Conservation (phyloP, 2,797 vertebrate species). For the Ceryle rudis region DNA sequence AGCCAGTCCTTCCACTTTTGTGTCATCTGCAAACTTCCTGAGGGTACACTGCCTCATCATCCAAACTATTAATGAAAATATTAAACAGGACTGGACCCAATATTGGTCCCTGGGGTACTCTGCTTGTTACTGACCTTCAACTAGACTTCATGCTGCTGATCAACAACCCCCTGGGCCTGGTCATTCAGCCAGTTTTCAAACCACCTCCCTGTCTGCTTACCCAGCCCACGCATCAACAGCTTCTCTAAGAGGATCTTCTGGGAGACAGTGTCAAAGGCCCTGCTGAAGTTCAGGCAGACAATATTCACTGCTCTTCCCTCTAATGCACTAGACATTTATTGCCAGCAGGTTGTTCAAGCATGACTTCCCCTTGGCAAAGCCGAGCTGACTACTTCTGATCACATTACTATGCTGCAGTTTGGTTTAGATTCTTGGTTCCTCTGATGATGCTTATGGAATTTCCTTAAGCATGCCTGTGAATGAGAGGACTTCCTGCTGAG, state of each 20-base stretch:
- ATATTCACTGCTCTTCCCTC: too few species aligned
- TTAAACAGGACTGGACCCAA: not conserved
- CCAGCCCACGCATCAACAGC: not conserved
- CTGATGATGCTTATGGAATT: not conserved
- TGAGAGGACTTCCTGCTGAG: not conserved
- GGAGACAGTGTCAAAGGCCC: not conserved
- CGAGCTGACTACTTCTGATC: not conserved
- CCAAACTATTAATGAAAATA: not conserved
- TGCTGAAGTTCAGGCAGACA: not conserved
- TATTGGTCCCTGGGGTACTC: not conserved
- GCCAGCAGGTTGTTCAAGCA: not conserved
- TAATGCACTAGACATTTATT: accelerated
- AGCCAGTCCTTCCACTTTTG: not conserved
- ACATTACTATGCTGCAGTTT: not conserved
- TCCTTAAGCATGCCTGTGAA: not conserved
- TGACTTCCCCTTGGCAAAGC: not conserved
- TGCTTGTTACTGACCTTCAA: not conserved
- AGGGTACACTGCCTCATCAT: not conserved
- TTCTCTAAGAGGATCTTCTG: not conserved
- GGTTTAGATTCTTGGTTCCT: not conserved
- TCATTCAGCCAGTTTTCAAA: not conserved
- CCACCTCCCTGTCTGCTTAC: not conserved
- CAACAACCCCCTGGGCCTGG: not conserved
- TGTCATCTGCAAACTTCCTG: not conserved
- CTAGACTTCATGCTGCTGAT: not conserved